Evolutionary conservation across 2,797 vertebrate genomes (phyloP).

Genomic region (Chelon auratus): DNA sequence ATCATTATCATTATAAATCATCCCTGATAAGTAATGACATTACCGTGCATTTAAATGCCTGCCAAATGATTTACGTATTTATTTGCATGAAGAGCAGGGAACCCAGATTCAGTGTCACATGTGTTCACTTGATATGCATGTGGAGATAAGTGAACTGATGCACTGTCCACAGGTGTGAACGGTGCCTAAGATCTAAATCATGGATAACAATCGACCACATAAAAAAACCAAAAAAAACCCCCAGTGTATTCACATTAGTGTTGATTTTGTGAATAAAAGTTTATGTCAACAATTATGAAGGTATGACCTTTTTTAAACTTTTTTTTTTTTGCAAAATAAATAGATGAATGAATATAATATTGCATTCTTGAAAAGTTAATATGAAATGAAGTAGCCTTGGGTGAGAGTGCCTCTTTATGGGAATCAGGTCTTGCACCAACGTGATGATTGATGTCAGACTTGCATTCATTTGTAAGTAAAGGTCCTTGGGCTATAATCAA

Average conservation of each 20-base stretch:
- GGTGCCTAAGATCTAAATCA: not conserved
- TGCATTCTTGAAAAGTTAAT: conserved; percentile 3
- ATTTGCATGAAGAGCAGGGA: too few relatives aligned
- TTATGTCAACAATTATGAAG: not conserved
- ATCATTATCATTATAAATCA: too few relatives aligned
- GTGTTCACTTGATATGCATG: too few relatives aligned
- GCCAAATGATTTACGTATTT: too few relatives aligned
- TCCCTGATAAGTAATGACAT: too few relatives aligned
- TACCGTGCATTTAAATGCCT: too few relatives aligned
- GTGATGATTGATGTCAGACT: conserved; percentile 57
- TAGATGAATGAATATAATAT: conserved; percentile 7
- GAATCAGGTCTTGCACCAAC: conserved; percentile 41
- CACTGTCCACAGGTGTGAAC: too few relatives aligned
- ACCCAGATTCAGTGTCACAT: too few relatives aligned
- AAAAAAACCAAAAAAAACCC: not conserved
- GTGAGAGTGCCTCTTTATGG: conserved; percentile 14
- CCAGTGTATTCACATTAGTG: not conserved
- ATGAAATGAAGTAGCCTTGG: conserved; percentile 19
- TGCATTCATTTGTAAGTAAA: conserved; percentile 26
- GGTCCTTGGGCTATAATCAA: conserved; percentile 47
- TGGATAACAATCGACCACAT: not conserved
- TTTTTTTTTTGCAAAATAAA: too few relatives aligned
- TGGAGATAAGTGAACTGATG: too few relatives aligned
- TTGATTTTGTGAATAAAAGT: conserved; percentile 18
- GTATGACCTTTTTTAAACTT: conserved; percentile 7